A percentile compares a stretch with the other conserved stretches of the same genome.
Evolutionary conservation across 2,888 invertebrate species (phyloP).

Genomic region (Amblyjoppa fuscipennis): DNA sequence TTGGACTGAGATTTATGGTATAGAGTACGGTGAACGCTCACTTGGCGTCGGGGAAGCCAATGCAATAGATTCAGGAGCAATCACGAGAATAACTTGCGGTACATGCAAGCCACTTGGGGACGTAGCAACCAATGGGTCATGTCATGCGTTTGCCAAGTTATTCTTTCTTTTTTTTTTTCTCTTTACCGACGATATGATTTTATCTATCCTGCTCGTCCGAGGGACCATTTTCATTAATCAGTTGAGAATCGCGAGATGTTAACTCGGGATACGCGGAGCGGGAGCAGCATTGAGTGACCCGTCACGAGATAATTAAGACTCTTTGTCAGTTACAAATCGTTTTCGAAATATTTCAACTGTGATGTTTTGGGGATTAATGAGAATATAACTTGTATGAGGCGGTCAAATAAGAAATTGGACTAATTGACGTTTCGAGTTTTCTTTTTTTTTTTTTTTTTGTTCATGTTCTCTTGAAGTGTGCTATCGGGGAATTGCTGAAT

Average conservation of each 20-base stretch:
- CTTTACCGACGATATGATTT: constrained; percentile 33
- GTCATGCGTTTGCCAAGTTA: constrained; percentile 49
- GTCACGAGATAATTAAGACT: constrained; percentile 14
- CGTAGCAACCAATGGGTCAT: constrained; percentile 48
- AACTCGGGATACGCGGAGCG: not conserved
- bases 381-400: not conserved
- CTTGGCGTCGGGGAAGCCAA: constrained; percentile 41
- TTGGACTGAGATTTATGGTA: constrained; percentile 57
- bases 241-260: constrained; percentile 9
- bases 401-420: not conserved
- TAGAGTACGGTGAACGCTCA: constrained; percentile 29
- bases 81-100: constrained; percentile 57
- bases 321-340: constrained; percentile 33
- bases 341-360: constrained; percentile 6
- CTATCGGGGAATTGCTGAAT: not conserved
- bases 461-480: not conserved
- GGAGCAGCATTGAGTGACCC: constrained; percentile 19
- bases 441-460: not conserved
- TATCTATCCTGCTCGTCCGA: constrained; percentile 33
- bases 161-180: constrained; percentile 12
- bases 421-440: not conserved
- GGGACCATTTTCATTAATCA: constrained; percentile 45
- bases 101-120: constrained; percentile 37
- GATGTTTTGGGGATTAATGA: not conserved
- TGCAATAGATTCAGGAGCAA: constrained; percentile 21